Conservation (phyloP, 2,888 invertebrate genomes). For the Heteromurus nitidus region DNA sequence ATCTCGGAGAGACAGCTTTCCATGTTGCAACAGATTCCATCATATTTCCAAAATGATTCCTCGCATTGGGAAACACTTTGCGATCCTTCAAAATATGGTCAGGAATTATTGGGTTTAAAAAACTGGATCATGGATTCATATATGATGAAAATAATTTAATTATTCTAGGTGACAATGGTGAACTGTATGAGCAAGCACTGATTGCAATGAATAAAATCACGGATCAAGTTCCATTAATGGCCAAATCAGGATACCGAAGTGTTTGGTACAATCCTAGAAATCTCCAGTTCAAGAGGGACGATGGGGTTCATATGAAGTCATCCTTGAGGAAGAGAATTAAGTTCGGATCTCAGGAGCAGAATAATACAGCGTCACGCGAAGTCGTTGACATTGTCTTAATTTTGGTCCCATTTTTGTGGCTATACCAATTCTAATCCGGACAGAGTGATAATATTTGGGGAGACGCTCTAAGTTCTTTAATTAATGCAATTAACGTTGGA, state of each 20-base stretch:
- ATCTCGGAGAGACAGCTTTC: slow-evolving; percentile 55
- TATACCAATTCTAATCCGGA: too few species aligned
- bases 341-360: background rate
- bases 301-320: slow-evolving; percentile 65
- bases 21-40: slow-evolving; percentile 16
- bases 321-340: slow-evolving; percentile 10
- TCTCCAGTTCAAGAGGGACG: slow-evolving; percentile 63
- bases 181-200: too few species aligned
- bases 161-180: too few species aligned
- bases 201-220: slow-evolving; percentile 10
- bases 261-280: slow-evolving; percentile 60
- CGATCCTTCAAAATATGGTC: too few species aligned
- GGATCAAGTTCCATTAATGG: slow-evolving; percentile 29
- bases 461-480: too few species aligned
- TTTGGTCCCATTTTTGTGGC: background rate
- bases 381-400: background rate
- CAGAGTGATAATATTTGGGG: too few species aligned
- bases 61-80: background rate
- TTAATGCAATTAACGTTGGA: too few species aligned
- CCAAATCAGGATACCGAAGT: background rate
- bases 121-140: too few species aligned
- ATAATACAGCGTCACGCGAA: background rate
- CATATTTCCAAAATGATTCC: background rate
- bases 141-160: too few species aligned
- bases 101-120: too few species aligned